A percentile compares a stretch with the other conserved stretches of the same genome.
phyloP scores from a whole-genome alignment of 2,113 vertebrate genomes.

The Heloderma charlesbogerti region DNA sequence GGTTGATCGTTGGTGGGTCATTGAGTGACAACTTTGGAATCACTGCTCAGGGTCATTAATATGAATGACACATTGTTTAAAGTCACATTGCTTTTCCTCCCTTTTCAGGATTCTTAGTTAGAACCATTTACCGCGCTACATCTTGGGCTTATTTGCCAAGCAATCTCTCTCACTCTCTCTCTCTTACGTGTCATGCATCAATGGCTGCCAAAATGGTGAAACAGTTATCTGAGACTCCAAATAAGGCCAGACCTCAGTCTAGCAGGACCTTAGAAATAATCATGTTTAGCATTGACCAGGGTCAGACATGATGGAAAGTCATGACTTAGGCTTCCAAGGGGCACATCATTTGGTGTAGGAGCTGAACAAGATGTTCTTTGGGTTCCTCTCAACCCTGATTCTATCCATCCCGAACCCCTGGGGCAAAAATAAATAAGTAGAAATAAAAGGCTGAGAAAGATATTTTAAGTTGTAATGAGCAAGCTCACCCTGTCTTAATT shows the following conservation, averaged over 20 bases:
- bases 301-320: background rate
- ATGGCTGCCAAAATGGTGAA: background rate
- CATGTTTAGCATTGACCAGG: slow-evolving; percentile 8
- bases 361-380: no score
- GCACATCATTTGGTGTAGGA: background rate
- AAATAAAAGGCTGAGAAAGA: no score
- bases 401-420: no score
- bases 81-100: slow-evolving; percentile 10
- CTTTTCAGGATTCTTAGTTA: background rate
- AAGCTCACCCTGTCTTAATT: no score
- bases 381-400: no score
- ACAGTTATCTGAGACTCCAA: background rate
- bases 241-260: background rate
- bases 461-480: no score
- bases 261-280: background rate
- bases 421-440: no score
- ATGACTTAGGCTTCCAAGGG: background rate
- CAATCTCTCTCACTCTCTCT: no score
- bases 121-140: background rate
- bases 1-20: slow-evolving; percentile 46
- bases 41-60: slow-evolving; percentile 45
- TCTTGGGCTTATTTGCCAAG: background rate
- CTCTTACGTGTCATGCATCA: no score
- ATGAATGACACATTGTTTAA: slow-evolving; percentile 47
- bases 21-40: slow-evolving; percentile 50